phyloP scores from a whole-genome alignment of 2,113 vertebrate genomes.

The Myanophis thanlyinensis region DNA sequence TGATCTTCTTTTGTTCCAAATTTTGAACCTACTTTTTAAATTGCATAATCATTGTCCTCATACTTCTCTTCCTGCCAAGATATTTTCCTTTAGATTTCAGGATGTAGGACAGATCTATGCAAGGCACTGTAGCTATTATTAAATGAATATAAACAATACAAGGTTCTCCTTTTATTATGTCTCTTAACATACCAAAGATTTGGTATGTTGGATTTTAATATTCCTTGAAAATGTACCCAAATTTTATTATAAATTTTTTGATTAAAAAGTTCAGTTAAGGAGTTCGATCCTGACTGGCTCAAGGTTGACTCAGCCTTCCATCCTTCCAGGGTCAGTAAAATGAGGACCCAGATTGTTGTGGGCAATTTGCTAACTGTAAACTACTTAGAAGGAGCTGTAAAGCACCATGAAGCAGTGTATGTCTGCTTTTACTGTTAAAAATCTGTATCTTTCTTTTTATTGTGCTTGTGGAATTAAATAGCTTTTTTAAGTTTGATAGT shows the following conservation, averaged over 20 bases:
- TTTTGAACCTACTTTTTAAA: neutral
- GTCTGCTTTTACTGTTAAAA: neutral
- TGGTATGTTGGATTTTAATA: neutral
- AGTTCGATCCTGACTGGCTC: neutral
- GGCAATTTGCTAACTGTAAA: neutral
- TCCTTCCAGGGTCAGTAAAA: neutral
- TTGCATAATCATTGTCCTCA: neutral
- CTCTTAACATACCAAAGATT: neutral
- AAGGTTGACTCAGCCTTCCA: neutral
- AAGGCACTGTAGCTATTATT: neutral
- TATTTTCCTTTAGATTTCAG: neutral
- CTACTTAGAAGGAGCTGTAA: neutral
- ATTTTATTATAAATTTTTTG: neutral
- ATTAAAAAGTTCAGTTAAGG: neutral
- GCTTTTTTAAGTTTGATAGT: neutral
- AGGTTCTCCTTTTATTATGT: neutral
- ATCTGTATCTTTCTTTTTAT: neutral
- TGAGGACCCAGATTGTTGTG: neutral
- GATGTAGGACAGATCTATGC: neutral
- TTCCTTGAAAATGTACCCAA: neutral
- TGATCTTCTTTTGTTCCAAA: neutral
- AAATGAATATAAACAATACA: neutral
- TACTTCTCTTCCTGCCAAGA: neutral
- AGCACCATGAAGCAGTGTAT: neutral
- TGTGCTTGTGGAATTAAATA: neutral